Base-by-base conservation (phyloP, 2,797 vertebrate species). In the Coccyzus lansbergi region DNA sequence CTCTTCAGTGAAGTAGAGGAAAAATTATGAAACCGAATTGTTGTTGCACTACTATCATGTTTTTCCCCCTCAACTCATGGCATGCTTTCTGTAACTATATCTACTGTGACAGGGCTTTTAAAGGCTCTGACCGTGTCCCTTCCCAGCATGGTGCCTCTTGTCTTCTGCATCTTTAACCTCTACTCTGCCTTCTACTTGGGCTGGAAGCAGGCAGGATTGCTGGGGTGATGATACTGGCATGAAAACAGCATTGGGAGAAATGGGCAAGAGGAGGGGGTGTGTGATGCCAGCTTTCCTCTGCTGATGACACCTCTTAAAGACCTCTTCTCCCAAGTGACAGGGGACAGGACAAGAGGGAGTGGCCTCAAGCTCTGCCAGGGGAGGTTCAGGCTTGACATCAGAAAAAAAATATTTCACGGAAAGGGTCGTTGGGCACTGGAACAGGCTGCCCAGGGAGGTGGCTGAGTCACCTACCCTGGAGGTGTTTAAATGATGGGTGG, bases 11-110 rank as follows among this genome's bases (percentile, higher is more conserved):
- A 48, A 19, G 15, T 60, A 14, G 5, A n/a, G 33, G 24, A 22
- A 2, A 28, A 69, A 25, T 25, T 64, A 64, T 4, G 4, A 64
- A 83, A 60, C 36, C 11, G 24, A 77, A 91, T 38, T 80, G 52
- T 56, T 19, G 0, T 51, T 52, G 64, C 33, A 8, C 40, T 69
- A 1, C 10, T 1, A 2, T 69, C 42, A 6, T 2, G 0, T 16
- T 5, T 75, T 74, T 55, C 2, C 10, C 9, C 5, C 16, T 70
- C 21, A 38, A 3, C 49, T 90, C 16, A 36, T 0, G 1, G 22
- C 21, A 5, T 5, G 11, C 46, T 48, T 83, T 83, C 82, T 59
- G 16, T 68, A 64, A 49, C 26, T 51, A 26, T 29, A 29, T 16
- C 51, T 52, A 29, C 28, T 44, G 83, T 0, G 42, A 4, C 31